Evolutionary conservation across 2,888 invertebrate species (phyloP).

Genomic region (Cyclophora albipunctata): DNA sequence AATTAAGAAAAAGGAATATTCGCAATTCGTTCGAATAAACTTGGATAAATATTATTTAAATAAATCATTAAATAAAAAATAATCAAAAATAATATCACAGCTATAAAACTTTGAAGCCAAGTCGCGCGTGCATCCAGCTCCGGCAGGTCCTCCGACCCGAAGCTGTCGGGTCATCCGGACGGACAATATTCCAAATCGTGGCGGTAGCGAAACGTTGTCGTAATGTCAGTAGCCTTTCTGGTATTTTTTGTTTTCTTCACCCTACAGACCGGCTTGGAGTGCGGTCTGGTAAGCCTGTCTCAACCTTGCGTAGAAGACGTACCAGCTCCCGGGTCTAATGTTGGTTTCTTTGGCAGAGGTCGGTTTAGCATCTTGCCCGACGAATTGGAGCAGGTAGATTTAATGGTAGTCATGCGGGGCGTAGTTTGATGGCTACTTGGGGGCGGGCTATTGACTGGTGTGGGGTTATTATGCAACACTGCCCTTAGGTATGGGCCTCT

Average conservation of each 20-base stretch:
- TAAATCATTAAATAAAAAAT: constrained; percentile 33
- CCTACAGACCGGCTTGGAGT: constrained; percentile 6
- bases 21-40: constrained; percentile 20
- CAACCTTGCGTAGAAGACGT: constrained; percentile 50
- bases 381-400: constrained; percentile 53
- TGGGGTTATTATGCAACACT: constrained; percentile 60
- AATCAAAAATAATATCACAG: constrained; percentile 68
- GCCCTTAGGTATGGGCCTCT: constrained; percentile 77
- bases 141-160: background rate
- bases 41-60: constrained; percentile 28
- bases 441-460: constrained; percentile 28
- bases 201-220: too few relatives aligned
- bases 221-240: too few relatives aligned
- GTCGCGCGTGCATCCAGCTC: constrained; percentile 16
- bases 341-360: constrained; percentile 81
- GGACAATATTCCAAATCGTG: constrained; percentile 27
- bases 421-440: constrained; percentile 28
- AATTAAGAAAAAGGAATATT: constrained; percentile 40
- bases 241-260: constrained; percentile 3
- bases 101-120: constrained; percentile 51
- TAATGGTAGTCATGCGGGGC: constrained; percentile 37
- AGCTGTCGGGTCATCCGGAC: constrained; percentile 15
- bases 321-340: constrained; percentile 52
- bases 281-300: constrained; percentile 24
- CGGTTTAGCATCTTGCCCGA: constrained; percentile 78